Evolutionary conservation across 2,797 vertebrate species (phyloP).

Genomic region (Crenuchus spilurus): DNA sequence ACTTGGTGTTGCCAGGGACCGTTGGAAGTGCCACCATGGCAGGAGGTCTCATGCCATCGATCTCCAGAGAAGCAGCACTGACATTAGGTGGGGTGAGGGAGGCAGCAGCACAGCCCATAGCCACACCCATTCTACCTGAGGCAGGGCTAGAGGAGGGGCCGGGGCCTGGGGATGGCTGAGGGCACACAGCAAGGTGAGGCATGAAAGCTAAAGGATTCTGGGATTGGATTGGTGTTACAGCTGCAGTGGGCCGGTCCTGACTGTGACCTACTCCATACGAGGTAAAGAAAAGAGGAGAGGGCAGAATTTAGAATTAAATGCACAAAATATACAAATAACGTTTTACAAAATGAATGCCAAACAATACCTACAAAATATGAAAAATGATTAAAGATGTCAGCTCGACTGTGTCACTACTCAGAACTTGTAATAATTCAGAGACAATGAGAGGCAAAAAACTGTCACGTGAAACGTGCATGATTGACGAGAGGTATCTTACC

Average conservation of each 20-base stretch:
- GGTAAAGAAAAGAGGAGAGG: background rate
- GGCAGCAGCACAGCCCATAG: constrained; percentile 83
- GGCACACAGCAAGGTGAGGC: constrained; percentile 77
- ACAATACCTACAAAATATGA: too few relatives aligned
- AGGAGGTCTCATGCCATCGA: constrained; percentile 76
- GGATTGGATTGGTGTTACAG: constrained; percentile 90
- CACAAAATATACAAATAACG: background rate
- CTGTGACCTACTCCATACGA: constrained; percentile 83
- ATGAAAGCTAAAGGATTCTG: constrained; percentile 80
- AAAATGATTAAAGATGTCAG: too few relatives aligned
- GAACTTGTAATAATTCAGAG: too few relatives aligned
- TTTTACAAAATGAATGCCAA: too few relatives aligned
- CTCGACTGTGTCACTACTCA: too few relatives aligned
- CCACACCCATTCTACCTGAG: constrained; percentile 73
- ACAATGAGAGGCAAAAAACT: too few relatives aligned
- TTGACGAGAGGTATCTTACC: constrained; percentile 75
- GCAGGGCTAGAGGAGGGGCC: constrained; percentile 66
- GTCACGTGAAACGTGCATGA: too few relatives aligned
- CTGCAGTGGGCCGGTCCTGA: constrained; percentile 92
- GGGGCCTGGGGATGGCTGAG: constrained; percentile 75
- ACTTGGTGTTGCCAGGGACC: constrained; percentile 68
- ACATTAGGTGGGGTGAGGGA: constrained; percentile 83
- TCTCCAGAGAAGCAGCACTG: constrained; percentile 81
- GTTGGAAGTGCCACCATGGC: constrained; percentile 69
- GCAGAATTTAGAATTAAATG: background rate